Base-by-base conservation (phyloP, 2,113 vertebrate genomes). In the Tetrao urogallus region DNA sequence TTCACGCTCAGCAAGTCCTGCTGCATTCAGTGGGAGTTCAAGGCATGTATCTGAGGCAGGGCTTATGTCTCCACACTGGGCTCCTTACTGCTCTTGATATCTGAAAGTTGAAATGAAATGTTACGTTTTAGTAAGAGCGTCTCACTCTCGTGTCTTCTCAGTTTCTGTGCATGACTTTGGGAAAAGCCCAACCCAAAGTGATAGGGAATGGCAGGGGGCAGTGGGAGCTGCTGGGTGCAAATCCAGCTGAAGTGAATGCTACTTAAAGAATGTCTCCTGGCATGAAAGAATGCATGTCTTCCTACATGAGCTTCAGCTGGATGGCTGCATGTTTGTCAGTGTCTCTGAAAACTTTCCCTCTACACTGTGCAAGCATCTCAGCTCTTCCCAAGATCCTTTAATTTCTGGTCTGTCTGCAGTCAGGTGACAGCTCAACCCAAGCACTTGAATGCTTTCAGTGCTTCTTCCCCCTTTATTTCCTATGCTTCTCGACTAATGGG, bases 131-230 rank as follows among this genome's bases (percentile, higher is more conserved):
- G 50, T 18, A 17, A 78, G 30, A 28, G 12, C 12, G 32, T 65
- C 40, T 38, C 43, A 8, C 22, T 92, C 15, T 18, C 18, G 8
- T 57, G 20, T 70, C 64, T 61, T 32, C 34, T 76, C 48, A 47
- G 34, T 42, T 91, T 82, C 66, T 66, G 81, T 60, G 38, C 25
- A 13, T 1, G 2, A 5, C n/a, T 73, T 66, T 36, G 50, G 17
- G 56, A 52, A 88, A 48, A 58, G 6, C 36, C 65, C 30, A 15
- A 38, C 27, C 45, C 8, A 48, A 38, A 70, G 74, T 20, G 25
- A 52, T 9, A 2, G 0, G 2, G 6, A 36, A 52, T 11, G 45
- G 3, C 8, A 10, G 6, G 4, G 64, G 11, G 34, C 17, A 9
- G 18, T 4, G 40, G 7, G 25, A 52, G 25, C 24, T 52, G 50